Base-by-base conservation (phyloP, 2,888 invertebrate species). In the Catocala sponsa region DNA sequence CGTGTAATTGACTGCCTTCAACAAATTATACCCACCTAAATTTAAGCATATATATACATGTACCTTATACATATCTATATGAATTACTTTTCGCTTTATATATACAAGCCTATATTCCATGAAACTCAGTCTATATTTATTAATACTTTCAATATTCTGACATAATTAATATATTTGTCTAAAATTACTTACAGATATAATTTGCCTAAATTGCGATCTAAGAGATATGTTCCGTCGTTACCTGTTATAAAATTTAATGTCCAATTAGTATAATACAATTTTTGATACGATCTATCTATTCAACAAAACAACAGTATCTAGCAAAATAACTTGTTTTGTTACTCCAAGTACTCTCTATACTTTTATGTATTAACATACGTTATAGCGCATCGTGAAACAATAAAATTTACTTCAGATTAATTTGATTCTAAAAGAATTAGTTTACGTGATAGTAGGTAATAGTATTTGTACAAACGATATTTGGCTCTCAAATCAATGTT, bases 91-190 rank as follows among this genome's bases (percentile, higher is more conserved):
- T 78, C 48, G 55, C 64, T 70, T 67, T 70, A 74, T 88, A 86
- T 88, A 66, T 87, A 91, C 87, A 90, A 79, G 83, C 83, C 81
- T 84, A 85, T 78, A 69, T 62, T 78, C 81, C 70, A 81, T 78
- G 71, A 69, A 87, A 83, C 85, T 91, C 91, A 91, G 91, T 91
- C 91, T 91, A 91, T 91, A 79, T 79, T 88, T 85, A 87, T 84
- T 86, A 89, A 88, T 88, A 90, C 87, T 88, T 80, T 78, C 58
- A 72, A 67, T 76, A 72, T 73, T 74, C 62, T 65, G 72, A 74
- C 58, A 74, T 68, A 70, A 58, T 75, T 68, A 56, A 66, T 73
- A 68, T 65, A 76, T 70, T 76, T 76, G 65, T 72, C 73, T 82
- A 81, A 75, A 79, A 70, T 79, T 67, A 74, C 60, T 67, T 79